Evolutionary conservation across 2,888 invertebrate species (phyloP).

Genomic region (Cryptocheilus praepositus): DNA sequence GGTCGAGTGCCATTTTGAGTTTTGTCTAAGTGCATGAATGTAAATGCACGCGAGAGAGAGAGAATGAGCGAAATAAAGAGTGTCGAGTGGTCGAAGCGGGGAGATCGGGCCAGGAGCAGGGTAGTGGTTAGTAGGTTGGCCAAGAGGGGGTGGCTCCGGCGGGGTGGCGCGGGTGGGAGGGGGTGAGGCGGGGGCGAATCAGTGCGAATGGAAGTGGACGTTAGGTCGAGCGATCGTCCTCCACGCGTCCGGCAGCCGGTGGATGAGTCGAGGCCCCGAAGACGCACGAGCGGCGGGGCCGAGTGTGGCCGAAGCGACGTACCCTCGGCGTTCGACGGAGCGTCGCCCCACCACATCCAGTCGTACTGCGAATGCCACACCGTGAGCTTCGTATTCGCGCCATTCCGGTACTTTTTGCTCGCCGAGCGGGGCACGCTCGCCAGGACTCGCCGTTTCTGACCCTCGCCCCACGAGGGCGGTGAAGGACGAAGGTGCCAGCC

Average conservation of each 20-base stretch:
- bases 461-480: too few relatives aligned
- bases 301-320: constrained; percentile 58
- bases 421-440: constrained; percentile 13
- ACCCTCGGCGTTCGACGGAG: constrained; percentile 55
- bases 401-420: constrained; percentile 43
- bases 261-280: constrained; percentile 48
- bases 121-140: not conserved
- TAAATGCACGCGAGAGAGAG: constrained; percentile 3
- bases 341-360: constrained; percentile 67
- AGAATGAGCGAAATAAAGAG: constrained; percentile 4
- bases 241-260: constrained; percentile 52
- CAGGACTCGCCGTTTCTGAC: not conserved
- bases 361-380: constrained; percentile 70
- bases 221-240: constrained; percentile 53
- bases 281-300: constrained; percentile 40
- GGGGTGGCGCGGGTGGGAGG: constrained; percentile 32
- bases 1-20: too few relatives aligned
- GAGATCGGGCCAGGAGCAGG: not conserved
- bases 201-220: constrained; percentile 58
- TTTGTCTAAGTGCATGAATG: too few relatives aligned
- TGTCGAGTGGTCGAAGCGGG: not conserved
- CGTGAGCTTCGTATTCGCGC: constrained; percentile 58
- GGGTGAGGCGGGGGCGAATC: constrained; percentile 49
- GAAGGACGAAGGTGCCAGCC: too few relatives aligned
- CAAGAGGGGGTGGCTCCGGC: constrained; percentile 16